Conservation (phyloP, 2,888 invertebrate genomes). For the Acrocera orbiculus region DNA sequence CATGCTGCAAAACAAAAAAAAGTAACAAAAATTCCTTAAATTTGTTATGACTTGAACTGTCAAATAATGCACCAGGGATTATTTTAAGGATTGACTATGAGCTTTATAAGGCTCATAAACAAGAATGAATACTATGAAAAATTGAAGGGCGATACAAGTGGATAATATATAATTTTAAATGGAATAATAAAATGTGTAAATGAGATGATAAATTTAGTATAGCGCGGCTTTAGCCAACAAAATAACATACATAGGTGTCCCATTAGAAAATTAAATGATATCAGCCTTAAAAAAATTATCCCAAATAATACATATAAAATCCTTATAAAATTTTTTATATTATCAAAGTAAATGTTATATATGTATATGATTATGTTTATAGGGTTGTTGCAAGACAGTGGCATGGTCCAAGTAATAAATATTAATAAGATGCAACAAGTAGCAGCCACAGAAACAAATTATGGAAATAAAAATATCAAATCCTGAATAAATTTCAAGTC, state of each 20-base stretch:
- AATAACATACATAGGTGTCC: slow-evolving; percentile 4
- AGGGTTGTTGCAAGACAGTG: not conserved
- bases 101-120: no score
- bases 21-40: no score
- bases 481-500: slow-evolving; percentile 15
- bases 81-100: no score
- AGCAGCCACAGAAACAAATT: slow-evolving; percentile 13
- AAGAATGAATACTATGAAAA: not conserved
- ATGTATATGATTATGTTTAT: not conserved
- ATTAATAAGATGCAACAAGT: slow-evolving; percentile 15
- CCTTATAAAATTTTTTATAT: no score
- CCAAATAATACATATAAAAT: no score
- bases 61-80: slow-evolving; percentile 1
- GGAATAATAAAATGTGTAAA: slow-evolving; percentile 11
- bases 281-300: no score
- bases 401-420: slow-evolving; percentile 11
- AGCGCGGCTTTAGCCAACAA: slow-evolving; percentile 6
- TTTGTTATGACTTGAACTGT: not conserved
- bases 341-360: no score
- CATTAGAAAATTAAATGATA: no score
- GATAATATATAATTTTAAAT: slow-evolving; percentile 1
- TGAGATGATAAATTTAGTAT: slow-evolving; percentile 12
- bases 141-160: not conserved
- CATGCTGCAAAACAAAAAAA: no score
- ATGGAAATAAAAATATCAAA: slow-evolving; percentile 14